These are phyloP conservation scores for Ips typographus DNA, from an alignment of 1,140 invertebrate genomes.

Conservation along the genomic window DNA sequence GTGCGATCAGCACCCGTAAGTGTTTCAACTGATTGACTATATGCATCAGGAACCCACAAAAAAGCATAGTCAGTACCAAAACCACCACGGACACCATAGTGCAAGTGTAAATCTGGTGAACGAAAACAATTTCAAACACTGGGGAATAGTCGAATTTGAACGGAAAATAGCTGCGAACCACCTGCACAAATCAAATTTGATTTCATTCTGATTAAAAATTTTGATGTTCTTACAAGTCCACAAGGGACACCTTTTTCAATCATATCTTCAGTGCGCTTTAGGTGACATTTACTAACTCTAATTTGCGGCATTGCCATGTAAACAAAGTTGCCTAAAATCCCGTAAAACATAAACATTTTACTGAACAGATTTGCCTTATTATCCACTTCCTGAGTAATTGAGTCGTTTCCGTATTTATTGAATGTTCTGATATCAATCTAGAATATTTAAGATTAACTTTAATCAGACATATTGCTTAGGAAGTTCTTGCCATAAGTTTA, in stretches of 20 bases:
- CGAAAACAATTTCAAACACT: conserved; percentile 40
- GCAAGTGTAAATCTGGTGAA: conserved; percentile 41
- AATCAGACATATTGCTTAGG: neutral
- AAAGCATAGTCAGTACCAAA: conserved; percentile 40
- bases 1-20: conserved; percentile 29
- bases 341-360: conserved; percentile 42
- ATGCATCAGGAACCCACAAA: conserved; percentile 43
- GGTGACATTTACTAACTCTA: conserved; percentile 34
- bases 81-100: conserved; percentile 40
- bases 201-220: neutral
- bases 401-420: conserved; percentile 29
- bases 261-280: conserved; percentile 24
- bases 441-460: neutral
- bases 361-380: conserved; percentile 39
- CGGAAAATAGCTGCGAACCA: conserved; percentile 40
- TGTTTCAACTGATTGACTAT: conserved; percentile 39
- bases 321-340: conserved; percentile 41
- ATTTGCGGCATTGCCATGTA: conserved; percentile 41
- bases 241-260: conserved; percentile 40
- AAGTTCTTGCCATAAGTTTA: conserved; percentile 27
- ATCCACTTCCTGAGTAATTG: conserved; percentile 32
- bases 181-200: conserved; percentile 11
- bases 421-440: conserved; percentile 28
- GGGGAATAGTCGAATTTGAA: conserved; percentile 39
- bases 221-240: conserved; percentile 30